Base-by-base conservation (phyloP, 2,888 invertebrate species). In the Iphiclides podalirius region DNA sequence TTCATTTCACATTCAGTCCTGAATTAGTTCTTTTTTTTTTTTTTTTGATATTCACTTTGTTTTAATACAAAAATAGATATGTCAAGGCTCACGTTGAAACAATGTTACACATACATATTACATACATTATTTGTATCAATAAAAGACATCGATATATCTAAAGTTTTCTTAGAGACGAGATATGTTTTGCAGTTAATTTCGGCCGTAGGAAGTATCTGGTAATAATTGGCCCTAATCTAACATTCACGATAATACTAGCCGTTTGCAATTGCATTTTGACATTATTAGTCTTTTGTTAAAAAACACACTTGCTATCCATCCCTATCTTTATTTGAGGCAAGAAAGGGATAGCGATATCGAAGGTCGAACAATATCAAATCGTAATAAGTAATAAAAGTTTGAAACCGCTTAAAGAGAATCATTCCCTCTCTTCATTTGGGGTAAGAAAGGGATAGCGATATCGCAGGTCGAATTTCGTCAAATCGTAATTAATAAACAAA, bases 31-130 rank as follows among this genome's bases (percentile, higher is more conserved):
- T n/a, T 16, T 43, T 43, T 16, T 43, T 43, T 43, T 43, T 43
- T 35, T 4, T 11, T n/a, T 12, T 15, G 13, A 35, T 15, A 23
- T 23, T 28, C 6, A 3, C 8, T 11, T 28, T 17, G 2, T 40
- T 49, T 43, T 34, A 17, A 33, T 49, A 44, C 39, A 49, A 49
- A 49, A 49, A 49, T 49, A 49, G 49, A 49, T 49, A 49, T 49
- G 49, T 44, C 43, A 44, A 49, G 43, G 14, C 23, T 34, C 20
- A 39, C 12, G 33, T 28, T 9, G 2, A 23, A 11, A 33, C 41
- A 26, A 16, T 23, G 13, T 33, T 36, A 13, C 28, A 41, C 42
- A 20, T 37, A 23, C 12, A 38, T 26, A 26, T 8, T n/a, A 20
- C 20, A 26, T 26, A 41, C n/a, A 28, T 26, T 39, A n/a, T n/a